Percentiles rank a stretch among this genome's conserved stretches.
phyloP scores from a whole-genome alignment of 2,888 invertebrate species.

The Drosophila imparisetae region DNA sequence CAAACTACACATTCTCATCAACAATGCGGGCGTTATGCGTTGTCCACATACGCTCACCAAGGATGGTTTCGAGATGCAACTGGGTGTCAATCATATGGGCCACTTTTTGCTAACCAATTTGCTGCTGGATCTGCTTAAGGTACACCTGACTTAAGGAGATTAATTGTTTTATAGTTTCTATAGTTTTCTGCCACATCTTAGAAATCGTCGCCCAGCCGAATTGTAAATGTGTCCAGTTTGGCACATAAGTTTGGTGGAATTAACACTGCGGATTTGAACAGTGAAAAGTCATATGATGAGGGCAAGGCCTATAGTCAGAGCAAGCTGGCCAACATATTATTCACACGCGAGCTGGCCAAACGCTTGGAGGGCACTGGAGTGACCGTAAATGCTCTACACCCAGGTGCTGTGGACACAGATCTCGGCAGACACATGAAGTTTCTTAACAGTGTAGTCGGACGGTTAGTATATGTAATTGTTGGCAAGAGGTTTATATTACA shows the following conservation, averaged over 20 bases:
- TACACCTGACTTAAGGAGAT: not conserved
- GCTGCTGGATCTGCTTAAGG: constrained; percentile 86
- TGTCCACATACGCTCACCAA: constrained; percentile 87
- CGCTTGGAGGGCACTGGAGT: constrained; percentile 89
- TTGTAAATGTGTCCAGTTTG: constrained; percentile 87
- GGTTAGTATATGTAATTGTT: constrained; percentile 32
- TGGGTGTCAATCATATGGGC: constrained; percentile 89
- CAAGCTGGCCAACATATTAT: constrained; percentile 92
- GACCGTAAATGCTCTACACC: constrained; percentile 91
- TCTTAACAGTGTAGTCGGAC: constrained; percentile 85
- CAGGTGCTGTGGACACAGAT: constrained; percentile 80
- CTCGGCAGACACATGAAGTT: constrained; percentile 90
- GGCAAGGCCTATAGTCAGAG: constrained; percentile 89
- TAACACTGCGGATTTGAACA: constrained; percentile 88
- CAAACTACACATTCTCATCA: constrained; percentile 88
- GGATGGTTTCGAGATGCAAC: constrained; percentile 89
- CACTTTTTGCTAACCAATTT: constrained; percentile 88
- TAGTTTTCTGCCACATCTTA: constrained; percentile 25
- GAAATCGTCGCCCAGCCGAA: constrained; percentile 86
- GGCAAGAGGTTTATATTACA: not conserved
- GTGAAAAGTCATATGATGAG: constrained; percentile 86
- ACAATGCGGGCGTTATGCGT: constrained; percentile 90
- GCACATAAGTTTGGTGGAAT: constrained; percentile 86
- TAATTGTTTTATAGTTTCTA: not conserved
- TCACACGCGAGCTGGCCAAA: constrained; percentile 89